Percentiles rank a stretch among this genome's conserved stretches.
Evolutionary conservation across 2,797 vertebrate species (phyloP).

Genomic region (Harpagifer antarcticus): DNA sequence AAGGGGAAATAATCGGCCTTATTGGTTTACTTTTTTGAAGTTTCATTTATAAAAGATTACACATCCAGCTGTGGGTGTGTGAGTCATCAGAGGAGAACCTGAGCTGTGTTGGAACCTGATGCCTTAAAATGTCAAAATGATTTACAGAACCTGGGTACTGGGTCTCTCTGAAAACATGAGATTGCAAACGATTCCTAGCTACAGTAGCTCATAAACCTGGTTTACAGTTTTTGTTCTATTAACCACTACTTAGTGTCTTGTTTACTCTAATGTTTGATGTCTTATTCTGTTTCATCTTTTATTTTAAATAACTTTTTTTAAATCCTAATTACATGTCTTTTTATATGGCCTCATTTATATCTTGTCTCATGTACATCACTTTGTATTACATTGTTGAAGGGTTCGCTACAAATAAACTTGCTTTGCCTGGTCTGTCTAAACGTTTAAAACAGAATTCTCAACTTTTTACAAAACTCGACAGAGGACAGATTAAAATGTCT

Average conservation of each 20-base stretch:
- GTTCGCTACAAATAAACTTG: slow-evolving; percentile 1
- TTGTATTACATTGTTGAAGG: slow-evolving; percentile 15
- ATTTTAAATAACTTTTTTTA: background rate
- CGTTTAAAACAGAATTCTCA: too few relatives aligned
- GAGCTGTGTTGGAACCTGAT: background rate
- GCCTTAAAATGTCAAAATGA: background rate
- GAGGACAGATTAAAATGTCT: too few relatives aligned
- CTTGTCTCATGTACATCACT: background rate
- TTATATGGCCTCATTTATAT: slow-evolving; percentile 7
- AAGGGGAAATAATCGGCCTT: too few relatives aligned
- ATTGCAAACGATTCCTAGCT: background rate
- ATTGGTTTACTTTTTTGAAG: slow-evolving; percentile 4
- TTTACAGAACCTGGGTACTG: background rate
- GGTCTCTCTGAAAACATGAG: slow-evolving; percentile 6
- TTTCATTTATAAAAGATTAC: slow-evolving; percentile 1
- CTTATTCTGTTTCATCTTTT: background rate
- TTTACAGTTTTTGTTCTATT: slow-evolving; percentile 15
- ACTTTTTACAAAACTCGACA: too few relatives aligned
- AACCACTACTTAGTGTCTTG: slow-evolving; percentile 1
- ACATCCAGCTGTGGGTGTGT: background rate
- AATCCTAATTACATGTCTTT: slow-evolving; percentile 1
- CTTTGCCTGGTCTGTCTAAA: background rate
- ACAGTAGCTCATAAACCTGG: background rate
- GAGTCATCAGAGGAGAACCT: background rate
- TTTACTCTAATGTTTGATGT: slow-evolving; percentile 1